Conservation (phyloP, 2,888 invertebrate genomes). For the Rosalia funebris region DNA sequence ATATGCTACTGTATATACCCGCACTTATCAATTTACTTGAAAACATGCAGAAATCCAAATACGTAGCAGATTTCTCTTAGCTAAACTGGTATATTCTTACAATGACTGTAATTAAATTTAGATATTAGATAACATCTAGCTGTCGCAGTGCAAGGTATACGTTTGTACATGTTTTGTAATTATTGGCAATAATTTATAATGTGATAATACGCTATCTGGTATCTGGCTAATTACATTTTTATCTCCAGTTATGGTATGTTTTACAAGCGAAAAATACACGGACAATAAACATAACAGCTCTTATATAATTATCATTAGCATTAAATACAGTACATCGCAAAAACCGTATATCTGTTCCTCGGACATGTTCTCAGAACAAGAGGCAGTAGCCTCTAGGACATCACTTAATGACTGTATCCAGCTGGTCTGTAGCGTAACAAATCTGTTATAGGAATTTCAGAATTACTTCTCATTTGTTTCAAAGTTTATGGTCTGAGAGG, state of each 20-base stretch:
- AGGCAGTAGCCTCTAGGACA: constrained; percentile 2
- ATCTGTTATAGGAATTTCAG: not conserved
- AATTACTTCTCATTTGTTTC: not conserved
- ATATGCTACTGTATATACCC: constrained; percentile 15
- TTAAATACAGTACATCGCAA: constrained; percentile 6
- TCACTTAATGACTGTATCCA: not conserved
- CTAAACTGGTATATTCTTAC: constrained; percentile 15
- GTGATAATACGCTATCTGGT: constrained; percentile 38
- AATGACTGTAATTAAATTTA: constrained; percentile 20
- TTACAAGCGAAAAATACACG: constrained; percentile 18
- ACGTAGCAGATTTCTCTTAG: constrained; percentile 7
- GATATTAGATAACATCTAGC: constrained; percentile 17
- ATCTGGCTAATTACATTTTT: constrained; percentile 38
- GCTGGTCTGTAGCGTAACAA: not conserved
- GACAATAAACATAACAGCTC: constrained; percentile 12
- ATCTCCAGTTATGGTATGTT: constrained; percentile 15
- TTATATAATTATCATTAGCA: constrained; percentile 14
- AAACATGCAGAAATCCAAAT: constrained; percentile 10
- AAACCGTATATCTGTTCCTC: constrained; percentile 1
- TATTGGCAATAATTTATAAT: constrained; percentile 44
- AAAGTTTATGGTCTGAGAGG: not conserved
- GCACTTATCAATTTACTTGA: constrained; percentile 18
- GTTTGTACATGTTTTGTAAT: constrained; percentile 37
- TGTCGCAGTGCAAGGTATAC: constrained; percentile 3
- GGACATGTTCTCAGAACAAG: not conserved